A percentile compares a stretch with the other conserved stretches of the same genome.
Evolutionary conservation across 1,140 invertebrate genomes (phyloP).

Genomic region (Lysiphlebus fabarum): DNA sequence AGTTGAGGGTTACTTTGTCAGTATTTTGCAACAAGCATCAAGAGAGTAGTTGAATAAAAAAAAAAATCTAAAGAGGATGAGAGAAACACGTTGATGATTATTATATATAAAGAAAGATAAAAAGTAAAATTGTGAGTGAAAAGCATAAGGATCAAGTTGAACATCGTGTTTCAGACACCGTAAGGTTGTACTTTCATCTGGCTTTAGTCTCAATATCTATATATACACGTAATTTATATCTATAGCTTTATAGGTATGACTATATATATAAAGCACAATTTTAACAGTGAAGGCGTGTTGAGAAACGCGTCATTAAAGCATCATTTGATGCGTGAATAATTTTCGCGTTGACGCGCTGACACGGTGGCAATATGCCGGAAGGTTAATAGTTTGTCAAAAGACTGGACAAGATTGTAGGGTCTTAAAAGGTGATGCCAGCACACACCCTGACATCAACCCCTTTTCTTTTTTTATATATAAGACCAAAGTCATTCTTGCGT

Average conservation of each 20-base stretch:
- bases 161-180: constrained; percentile 7
- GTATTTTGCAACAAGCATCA: constrained; percentile 17
- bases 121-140: background rate
- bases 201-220: background rate
- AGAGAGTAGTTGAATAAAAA: no score
- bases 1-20: background rate
- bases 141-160: constrained; percentile 2
- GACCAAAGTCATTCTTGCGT: no score
- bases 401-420: constrained; percentile 7
- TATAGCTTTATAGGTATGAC: no score
- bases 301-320: constrained; percentile 26
- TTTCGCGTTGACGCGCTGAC: constrained; percentile 25
- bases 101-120: constrained; percentile 6
- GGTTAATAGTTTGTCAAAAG: constrained; percentile 29
- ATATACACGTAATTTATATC: no score
- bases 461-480: background rate
- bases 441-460: background rate
- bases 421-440: constrained; percentile 9
- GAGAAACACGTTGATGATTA: no score
- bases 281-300: background rate
- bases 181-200: background rate
- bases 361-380: constrained; percentile 21
- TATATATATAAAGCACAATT: background rate
- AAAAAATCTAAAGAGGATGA: no score
- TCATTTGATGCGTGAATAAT: constrained; percentile 29